Evolutionary conservation across 2,797 vertebrate species (phyloP).

Genomic region (Brachyalestes nurse): DNA sequence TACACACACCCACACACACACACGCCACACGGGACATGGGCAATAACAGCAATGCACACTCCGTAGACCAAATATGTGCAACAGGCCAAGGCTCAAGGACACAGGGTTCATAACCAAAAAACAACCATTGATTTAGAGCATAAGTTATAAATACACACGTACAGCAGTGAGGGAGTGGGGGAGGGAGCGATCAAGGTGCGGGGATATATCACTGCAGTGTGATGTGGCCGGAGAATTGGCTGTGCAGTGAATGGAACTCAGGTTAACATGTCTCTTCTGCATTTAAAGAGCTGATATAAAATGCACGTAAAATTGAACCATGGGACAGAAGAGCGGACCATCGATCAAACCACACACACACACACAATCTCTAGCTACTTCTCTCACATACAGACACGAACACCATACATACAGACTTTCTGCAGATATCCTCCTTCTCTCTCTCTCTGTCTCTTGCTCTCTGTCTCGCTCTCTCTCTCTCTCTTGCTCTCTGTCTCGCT

Average conservation of each 20-base stretch:
- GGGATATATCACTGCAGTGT: conserved; percentile 51
- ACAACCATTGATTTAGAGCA: conserved; percentile 38
- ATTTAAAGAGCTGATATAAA: conserved; percentile 59
- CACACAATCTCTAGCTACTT: neutral
- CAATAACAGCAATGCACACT: conserved; percentile 26
- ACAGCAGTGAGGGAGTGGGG: conserved; percentile 9
- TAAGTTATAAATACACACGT: conserved; percentile 15
- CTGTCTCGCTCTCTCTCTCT: conserved; percentile 36
- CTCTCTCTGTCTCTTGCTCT: conserved; percentile 48
- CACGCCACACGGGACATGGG: conserved; percentile 1
- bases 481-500: neutral
- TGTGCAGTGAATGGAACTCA: conserved; percentile 63
- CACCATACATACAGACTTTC: conserved; percentile 29
- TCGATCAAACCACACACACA: conserved; percentile 63
- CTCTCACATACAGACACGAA: conserved; percentile 13
- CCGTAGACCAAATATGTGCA: neutral
- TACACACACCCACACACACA: conserved; percentile 23
- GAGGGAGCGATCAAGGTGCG: conserved; percentile 40
- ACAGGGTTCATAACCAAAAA: conserved; percentile 49
- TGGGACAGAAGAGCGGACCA: conserved; percentile 65
- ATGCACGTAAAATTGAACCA: conserved; percentile 72
- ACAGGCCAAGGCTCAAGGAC: conserved; percentile 39
- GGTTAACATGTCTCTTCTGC: conserved; percentile 67
- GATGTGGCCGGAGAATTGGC: conserved; percentile 53
- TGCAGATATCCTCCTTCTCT: conserved; percentile 54